Base-by-base conservation (phyloP, 2,888 invertebrate species). In the Blastobasis lacticolella region DNA sequence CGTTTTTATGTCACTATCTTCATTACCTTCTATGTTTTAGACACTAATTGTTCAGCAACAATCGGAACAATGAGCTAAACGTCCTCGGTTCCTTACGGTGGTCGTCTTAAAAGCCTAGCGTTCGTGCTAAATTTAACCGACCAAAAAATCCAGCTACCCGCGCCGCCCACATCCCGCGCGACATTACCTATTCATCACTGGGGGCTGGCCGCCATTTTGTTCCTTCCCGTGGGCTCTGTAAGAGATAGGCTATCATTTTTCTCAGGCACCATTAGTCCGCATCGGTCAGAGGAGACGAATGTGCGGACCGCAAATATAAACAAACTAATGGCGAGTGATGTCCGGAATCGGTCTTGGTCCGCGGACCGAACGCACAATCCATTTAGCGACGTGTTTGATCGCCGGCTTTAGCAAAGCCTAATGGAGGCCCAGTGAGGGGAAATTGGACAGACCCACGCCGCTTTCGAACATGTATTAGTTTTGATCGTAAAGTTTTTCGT, bases 171-270 rank as follows among this genome's bases (percentile, higher is more conserved):
- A 68, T 71, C 69, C 69, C 68, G 68, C 64, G 58, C 58, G 70
- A 73, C 75, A 75, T 79, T 74, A 76, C 69, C 75, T 71, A 80
- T 80, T 75, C 76, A 77, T 80, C 79, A 78, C 71, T 64, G 62
- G 66, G 63, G 64, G 63, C 63, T 65, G 72, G 73, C 74, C 67
- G 57, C 69, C 73, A 74, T 75, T 78, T 74, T 68, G 72, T 71
- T 73, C 64, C 38, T 41, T 23, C 44, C 38, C 10, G 38, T 37
- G 49, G 38, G 61, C 64, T 57, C 57, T 59, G 61, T 62, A 63
- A 69, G 67, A 77, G 73, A 78, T 73, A 65, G 74, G 63, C 63
- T 67, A 66, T 79, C 73, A 80, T 81, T 80, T 81, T 79, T 80
- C 80, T 75, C 62, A 59, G 59, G 64, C 64, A 67, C 80, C 77